Base-by-base conservation (phyloP, 2,888 invertebrate species). In the Cryptocheilus praepositus region DNA sequence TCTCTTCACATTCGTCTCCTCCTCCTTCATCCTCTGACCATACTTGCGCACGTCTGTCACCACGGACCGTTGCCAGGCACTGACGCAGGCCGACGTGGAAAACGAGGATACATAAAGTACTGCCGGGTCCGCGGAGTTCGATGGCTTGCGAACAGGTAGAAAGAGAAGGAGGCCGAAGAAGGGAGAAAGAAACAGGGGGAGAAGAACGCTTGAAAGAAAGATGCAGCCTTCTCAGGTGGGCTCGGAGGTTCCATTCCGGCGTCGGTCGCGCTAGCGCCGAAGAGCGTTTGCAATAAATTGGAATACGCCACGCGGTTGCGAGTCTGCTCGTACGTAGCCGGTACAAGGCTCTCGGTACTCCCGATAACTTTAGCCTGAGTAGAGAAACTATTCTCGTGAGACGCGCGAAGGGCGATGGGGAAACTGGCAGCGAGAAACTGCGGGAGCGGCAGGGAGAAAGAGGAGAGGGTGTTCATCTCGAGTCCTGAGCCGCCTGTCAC, bases 251-350 rank as follows among this genome's bases (percentile, higher is more conserved):
- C 67, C 64, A 8, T 36, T 54, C 54, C 36, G 28, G 13, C 36
- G 22, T 55, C 55, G 36, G 28, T 22, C 22, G 19, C 43, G 57
- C 45, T n/a, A 59, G 59, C 56, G 70, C 66, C 54, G 65, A 67
- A 74, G 70, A 74, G 67, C 61, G 71, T 67, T 72, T 63, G 81
- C 80, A 79, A 81, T 81, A 81, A 81, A 81, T 81, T 81, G 81
- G 81, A 81, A 80, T 81, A 80, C 79, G 74, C 73, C 73, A 72
- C 74, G 71, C 71, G 74, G 16, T 43, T 16, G 3, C 43, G n/a
- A 43, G 18, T 2, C 18, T 2, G 44, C 11, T 21, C 21, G 43
- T 56, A 18, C 36, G n/a, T 28, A 36, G 22, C 36, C 55, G 16
- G 18, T 28, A 13, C 28, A n/a, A 18, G 25, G 16, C 45, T 4